These are phyloP conservation scores for Anarsia innoxiella DNA, from an alignment of 2,888 invertebrate genomes.

Conservation along the genomic window DNA sequence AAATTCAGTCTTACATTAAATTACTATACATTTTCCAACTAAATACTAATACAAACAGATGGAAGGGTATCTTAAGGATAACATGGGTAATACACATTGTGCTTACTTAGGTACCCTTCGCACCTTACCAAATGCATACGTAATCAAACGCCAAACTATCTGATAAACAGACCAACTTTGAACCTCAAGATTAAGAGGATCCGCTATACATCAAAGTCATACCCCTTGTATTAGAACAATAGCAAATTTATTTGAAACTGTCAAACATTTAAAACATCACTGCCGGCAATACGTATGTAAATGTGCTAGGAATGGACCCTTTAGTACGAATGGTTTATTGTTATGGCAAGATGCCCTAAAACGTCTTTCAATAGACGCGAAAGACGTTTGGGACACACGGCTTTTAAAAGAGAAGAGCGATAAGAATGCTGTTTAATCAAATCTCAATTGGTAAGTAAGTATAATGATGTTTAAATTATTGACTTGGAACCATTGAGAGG, in stretches of 20 bases:
- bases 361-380: slow-evolving; percentile 36
- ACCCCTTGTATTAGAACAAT: slow-evolving; percentile 29
- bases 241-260: slow-evolving; percentile 51
- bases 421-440: too few relatives aligned
- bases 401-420: too few relatives aligned
- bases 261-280: slow-evolving; percentile 59
- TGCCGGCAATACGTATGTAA: slow-evolving; percentile 56
- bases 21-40: too few relatives aligned
- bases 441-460: too few relatives aligned
- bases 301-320: slow-evolving; percentile 41
- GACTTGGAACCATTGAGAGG: too few relatives aligned
- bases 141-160: slow-evolving; percentile 11
- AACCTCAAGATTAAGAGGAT: slow-evolving; percentile 20
- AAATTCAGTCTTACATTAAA: too few relatives aligned
- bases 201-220: slow-evolving; percentile 24
- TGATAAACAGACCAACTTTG: slow-evolving; percentile 18
- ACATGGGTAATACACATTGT: too few relatives aligned
- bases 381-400: slow-evolving; percentile 45
- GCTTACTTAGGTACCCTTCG: not conserved
- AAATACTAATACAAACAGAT: too few relatives aligned
- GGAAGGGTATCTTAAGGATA: too few relatives aligned
- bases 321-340: slow-evolving; percentile 53
- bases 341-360: slow-evolving; percentile 61
- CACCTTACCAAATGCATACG: slow-evolving; percentile 6
- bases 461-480: too few relatives aligned